Base-by-base conservation (phyloP, 1,140 invertebrate genomes). In the Bombus superbus region DNA sequence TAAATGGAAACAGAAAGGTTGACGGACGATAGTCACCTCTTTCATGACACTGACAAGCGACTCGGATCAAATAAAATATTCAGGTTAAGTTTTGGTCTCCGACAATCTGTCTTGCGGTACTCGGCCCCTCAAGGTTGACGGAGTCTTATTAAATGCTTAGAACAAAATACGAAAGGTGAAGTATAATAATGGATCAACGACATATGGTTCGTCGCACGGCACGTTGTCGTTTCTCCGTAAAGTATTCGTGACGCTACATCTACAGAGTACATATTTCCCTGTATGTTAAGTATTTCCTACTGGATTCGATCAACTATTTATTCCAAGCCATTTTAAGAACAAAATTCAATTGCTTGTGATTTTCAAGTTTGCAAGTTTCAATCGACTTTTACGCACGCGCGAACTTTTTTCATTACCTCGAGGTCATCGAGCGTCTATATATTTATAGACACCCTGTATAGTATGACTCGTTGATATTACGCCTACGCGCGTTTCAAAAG, bases 131-230 rank as follows among this genome's bases (percentile, higher is more conserved):
- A 22, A 53, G 18, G 18, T 22, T 22, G 47, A 53, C 8, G 18
- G 5, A 69, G 66, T 69, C 0, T 38, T 22, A 47, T 74, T 32
- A 47, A 74, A 53, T 47, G 28, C 11, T 74, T 47, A 22, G 53
- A 64, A 35, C 22, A 53, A 35, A 74, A 53, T 74, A 35, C 25
- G n/a, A 74, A 74, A 74, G 32, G 11, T 74, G 9, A 53, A 25
- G n/a, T n/a, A 53, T 74, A 74, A 47, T 53, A 74, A 74, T 74
- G 32, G 44, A 74, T 74, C n/a, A 18, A 72, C 40, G 40, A 15
- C n/a, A 35, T 25, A 25, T 35, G 11, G 44, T 53, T 53, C 18
- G 32, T 73, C 42, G 3, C 9, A 47, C 13, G n/a, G 44, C 42
- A 32, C 28, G 13, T 73, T 73, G 47, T 2, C 28, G 13, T 35